Conservation (phyloP, 2,888 invertebrate species). For the Colostygia pectinataria region DNA sequence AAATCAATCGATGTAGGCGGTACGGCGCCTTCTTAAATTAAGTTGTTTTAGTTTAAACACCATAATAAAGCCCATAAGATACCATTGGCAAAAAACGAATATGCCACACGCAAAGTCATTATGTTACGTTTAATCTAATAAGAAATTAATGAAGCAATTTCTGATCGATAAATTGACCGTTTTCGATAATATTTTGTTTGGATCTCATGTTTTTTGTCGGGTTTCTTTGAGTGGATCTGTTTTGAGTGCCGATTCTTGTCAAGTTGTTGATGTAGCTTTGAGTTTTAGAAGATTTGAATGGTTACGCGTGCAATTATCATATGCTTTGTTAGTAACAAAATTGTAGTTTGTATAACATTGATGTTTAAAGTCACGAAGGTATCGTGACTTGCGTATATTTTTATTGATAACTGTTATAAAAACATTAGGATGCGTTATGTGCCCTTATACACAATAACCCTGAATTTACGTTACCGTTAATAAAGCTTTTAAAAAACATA, state of each 20-base stretch:
- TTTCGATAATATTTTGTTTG: constrained; percentile 46
- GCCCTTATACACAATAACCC: too few relatives aligned
- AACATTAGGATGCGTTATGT: too few relatives aligned
- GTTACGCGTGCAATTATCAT: constrained; percentile 18
- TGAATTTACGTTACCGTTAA: not conserved
- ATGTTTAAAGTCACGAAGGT: constrained; percentile 38
- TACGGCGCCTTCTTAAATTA: constrained; percentile 76
- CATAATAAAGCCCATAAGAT: constrained; percentile 67
- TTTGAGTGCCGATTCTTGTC: constrained; percentile 18
- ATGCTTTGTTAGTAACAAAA: constrained; percentile 19
- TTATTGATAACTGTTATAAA: too few relatives aligned
- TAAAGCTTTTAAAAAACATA: too few relatives aligned
- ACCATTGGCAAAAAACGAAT: constrained; percentile 67
- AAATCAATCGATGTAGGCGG: constrained; percentile 77
- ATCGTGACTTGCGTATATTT: constrained; percentile 38
- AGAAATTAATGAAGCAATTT: constrained; percentile 66
- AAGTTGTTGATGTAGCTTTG: constrained; percentile 28
- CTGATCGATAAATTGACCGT: constrained; percentile 56
- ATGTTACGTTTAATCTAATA: constrained; percentile 67
- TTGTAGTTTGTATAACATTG: constrained; percentile 17
- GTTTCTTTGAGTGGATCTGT: constrained; percentile 46
- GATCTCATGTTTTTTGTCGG: constrained; percentile 42
- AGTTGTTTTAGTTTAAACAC: constrained; percentile 75
- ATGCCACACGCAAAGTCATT: constrained; percentile 75
- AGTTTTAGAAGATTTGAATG: constrained; percentile 39